phyloP scores from a whole-genome alignment of 2,113 vertebrate genomes.

The Prionailurus bengalensis region DNA sequence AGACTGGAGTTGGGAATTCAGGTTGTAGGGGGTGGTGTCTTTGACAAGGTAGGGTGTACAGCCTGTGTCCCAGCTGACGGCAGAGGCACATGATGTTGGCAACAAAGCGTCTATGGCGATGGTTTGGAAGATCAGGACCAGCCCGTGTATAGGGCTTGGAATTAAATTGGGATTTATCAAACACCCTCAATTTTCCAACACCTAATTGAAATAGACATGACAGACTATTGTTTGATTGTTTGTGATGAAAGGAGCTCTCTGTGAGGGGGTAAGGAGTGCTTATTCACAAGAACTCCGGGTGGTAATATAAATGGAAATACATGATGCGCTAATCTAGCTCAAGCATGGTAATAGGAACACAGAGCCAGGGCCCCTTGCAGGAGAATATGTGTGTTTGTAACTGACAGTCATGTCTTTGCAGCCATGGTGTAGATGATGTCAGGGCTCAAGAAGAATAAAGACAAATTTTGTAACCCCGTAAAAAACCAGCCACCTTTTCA shows the following conservation, averaged over 20 bases:
- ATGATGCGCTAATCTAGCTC: rapidly evolving
- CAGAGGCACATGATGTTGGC: not conserved
- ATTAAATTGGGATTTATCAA: not conserved
- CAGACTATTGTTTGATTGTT: not conserved
- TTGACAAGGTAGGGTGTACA: not conserved
- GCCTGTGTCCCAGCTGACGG: not conserved
- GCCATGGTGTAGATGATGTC: not conserved
- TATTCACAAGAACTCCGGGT: not conserved
- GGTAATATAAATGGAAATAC: not conserved
- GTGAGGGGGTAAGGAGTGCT: not conserved
- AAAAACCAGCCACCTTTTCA: not conserved
- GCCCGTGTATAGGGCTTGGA: not conserved
- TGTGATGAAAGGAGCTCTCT: not conserved
- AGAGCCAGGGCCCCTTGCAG: not conserved
- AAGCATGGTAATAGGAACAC: not conserved
- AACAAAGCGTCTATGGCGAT: not conserved
- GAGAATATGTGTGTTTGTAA: not conserved
- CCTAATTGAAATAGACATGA: not conserved
- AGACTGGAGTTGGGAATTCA: not conserved
- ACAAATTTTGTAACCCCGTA: not conserved
- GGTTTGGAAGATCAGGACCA: constrained; percentile 36
- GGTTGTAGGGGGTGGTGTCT: rapidly evolving
- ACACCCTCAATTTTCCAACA: not conserved
- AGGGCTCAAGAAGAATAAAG: not conserved
- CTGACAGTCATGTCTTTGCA: constrained; percentile 50